Percentiles rank a stretch among this genome's conserved stretches.
Evolutionary conservation across 2,797 vertebrate genomes (phyloP).

Genomic region (Hybognathus amarus): DNA sequence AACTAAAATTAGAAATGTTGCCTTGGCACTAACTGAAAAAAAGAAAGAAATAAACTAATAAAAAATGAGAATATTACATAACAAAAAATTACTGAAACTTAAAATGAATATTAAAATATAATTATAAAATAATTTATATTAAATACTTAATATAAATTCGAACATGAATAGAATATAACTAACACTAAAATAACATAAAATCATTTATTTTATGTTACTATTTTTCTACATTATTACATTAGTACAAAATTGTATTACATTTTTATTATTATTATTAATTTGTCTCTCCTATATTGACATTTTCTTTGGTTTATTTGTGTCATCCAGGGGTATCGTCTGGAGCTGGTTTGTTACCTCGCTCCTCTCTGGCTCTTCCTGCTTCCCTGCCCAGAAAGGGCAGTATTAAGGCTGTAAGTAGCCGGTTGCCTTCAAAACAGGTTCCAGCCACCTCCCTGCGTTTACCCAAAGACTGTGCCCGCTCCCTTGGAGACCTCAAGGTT

Average conservation of each 20-base stretch:
- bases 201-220: background rate
- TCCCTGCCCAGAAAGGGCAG: conserved; percentile 80
- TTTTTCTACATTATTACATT: background rate
- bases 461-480: conserved; percentile 88
- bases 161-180: background rate
- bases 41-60: background rate
- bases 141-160: background rate
- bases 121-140: too few relatives aligned
- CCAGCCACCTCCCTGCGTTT: conserved; percentile 74
- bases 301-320: conserved; percentile 10
- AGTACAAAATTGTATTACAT: background rate
- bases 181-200: background rate
- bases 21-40: background rate
- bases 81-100: background rate
- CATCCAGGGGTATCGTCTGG: conserved; percentile 81
- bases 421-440: conserved; percentile 75
- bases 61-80: background rate
- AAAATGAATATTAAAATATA: background rate
- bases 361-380: conserved; percentile 73
- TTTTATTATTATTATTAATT: background rate
- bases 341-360: conserved; percentile 77
- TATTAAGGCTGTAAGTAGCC: conserved; percentile 77
- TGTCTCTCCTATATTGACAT: background rate
- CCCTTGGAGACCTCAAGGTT: conserved; percentile 93
- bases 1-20: background rate